A percentile compares a stretch with the other conserved stretches of the same genome.
Conservation (phyloP, 2,113 vertebrate genomes). For the Cathartes aura region DNA sequence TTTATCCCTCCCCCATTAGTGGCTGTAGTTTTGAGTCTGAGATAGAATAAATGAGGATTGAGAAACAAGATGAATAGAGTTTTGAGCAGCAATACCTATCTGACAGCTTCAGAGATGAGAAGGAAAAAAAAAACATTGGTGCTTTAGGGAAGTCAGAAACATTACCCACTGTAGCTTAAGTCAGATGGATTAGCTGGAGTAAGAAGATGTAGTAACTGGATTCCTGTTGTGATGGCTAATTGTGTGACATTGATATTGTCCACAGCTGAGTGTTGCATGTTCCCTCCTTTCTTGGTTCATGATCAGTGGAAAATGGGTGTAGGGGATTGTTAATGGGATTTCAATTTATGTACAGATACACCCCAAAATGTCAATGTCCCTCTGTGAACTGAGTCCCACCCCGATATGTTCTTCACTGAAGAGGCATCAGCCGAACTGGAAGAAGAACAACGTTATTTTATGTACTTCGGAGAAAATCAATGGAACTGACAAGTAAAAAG, state of each 20-base stretch:
- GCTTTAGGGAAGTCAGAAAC: background rate
- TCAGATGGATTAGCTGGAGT: background rate
- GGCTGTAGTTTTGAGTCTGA: background rate
- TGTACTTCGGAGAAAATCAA: background rate
- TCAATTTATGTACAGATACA: background rate
- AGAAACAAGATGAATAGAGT: background rate
- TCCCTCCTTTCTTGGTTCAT: background rate
- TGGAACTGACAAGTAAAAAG: background rate
- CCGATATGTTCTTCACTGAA: background rate
- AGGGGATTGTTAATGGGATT: background rate
- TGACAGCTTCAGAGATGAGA: background rate
- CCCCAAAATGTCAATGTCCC: background rate
- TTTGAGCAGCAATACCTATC: background rate
- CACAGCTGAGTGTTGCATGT: background rate
- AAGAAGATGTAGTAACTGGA: background rate
- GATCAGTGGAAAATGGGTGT: background rate
- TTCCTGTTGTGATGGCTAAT: background rate
- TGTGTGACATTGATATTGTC: background rate
- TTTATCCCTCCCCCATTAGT: background rate
- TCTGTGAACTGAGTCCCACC: background rate
- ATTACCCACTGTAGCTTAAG: background rate
- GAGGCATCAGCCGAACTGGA: background rate
- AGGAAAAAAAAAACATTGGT: background rate
- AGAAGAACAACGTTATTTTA: rapidly evolving
- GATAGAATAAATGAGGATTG: background rate